Conservation (phyloP, 2,797 vertebrate genomes). For the Acrossocheilus wenchowensis region DNA sequence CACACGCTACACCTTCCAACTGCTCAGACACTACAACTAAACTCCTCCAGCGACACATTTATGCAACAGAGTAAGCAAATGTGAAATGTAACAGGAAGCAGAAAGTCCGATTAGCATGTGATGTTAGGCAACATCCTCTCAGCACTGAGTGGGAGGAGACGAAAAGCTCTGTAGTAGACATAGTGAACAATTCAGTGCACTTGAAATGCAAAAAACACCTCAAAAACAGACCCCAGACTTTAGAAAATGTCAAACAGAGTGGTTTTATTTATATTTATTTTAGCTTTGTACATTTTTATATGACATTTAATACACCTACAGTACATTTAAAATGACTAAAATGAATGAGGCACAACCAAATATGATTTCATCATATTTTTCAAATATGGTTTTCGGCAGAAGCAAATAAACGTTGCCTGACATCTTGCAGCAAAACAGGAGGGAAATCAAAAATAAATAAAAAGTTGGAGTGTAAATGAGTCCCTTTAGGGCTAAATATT, state of each 20-base stretch:
- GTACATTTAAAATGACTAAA: constrained; percentile 77
- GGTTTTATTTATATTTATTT: constrained; percentile 88
- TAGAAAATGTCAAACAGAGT: constrained; percentile 90
- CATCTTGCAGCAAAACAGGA: constrained; percentile 1
- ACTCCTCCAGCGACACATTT: not conserved
- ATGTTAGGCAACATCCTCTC: constrained; percentile 24
- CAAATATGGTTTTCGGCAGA: constrained; percentile 66
- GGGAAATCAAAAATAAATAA: constrained; percentile 64
- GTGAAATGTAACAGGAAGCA: constrained; percentile 34
- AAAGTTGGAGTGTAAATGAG: constrained; percentile 51
- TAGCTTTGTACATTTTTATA: constrained; percentile 89
- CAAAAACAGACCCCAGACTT: constrained; percentile 76
- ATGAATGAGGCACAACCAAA: constrained; percentile 78
- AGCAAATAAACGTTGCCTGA: constrained; percentile 60
- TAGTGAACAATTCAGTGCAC: constrained; percentile 1
- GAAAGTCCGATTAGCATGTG: constrained; percentile 36
- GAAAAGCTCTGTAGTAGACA: constrained; percentile 10
- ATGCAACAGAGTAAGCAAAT: constrained; percentile 24
- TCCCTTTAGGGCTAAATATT: constrained; percentile 58
- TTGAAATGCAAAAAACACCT: constrained; percentile 20
- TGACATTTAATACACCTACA: constrained; percentile 84
- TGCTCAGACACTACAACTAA: not conserved
- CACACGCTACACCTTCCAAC: not conserved
- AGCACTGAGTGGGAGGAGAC: constrained; percentile 21
- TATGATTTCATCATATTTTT: constrained; percentile 68